Conservation (phyloP, 2,888 invertebrate genomes). For the Lamellibrachia columna region DNA sequence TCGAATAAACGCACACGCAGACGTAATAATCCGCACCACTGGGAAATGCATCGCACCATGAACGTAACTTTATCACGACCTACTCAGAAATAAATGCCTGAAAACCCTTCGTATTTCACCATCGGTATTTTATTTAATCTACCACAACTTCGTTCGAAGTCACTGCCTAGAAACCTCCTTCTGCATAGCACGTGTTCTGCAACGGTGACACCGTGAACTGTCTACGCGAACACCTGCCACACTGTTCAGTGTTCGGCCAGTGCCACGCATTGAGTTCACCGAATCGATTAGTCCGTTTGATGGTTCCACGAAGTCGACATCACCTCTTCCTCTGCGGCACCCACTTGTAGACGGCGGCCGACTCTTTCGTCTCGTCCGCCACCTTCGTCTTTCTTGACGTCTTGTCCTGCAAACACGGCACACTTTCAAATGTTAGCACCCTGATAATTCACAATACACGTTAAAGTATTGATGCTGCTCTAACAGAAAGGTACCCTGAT, state of each 20-base stretch:
- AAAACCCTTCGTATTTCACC: neutral
- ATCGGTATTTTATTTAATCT: neutral
- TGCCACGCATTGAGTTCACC: neutral
- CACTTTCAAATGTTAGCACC: neutral
- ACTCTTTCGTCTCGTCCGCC: constrained; percentile 53
- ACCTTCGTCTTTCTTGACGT: constrained; percentile 52
- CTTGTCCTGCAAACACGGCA: constrained; percentile 52
- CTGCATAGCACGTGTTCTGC: neutral
- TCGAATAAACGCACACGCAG: too few species aligned
- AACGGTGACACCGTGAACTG: neutral
- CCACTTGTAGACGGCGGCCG: constrained; percentile 62
- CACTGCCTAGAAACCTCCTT: neutral
- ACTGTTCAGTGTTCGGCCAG: neutral
- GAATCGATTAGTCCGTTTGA: neutral
- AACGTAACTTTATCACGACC: neutral
- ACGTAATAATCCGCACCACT: too few species aligned
- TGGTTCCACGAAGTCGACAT: constrained; percentile 26
- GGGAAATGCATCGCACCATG: neutral
- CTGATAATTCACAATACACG: neutral
- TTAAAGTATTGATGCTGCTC: neutral
- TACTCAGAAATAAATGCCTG: neutral
- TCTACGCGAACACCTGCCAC: neutral
- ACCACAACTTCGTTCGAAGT: neutral
- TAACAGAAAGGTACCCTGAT: too few species aligned
- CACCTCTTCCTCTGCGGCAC: constrained; percentile 56